A percentile compares a stretch with the other conserved stretches of the same genome.
phyloP scores from a whole-genome alignment of 2,888 invertebrate genomes.

The Ormia ochracea region DNA sequence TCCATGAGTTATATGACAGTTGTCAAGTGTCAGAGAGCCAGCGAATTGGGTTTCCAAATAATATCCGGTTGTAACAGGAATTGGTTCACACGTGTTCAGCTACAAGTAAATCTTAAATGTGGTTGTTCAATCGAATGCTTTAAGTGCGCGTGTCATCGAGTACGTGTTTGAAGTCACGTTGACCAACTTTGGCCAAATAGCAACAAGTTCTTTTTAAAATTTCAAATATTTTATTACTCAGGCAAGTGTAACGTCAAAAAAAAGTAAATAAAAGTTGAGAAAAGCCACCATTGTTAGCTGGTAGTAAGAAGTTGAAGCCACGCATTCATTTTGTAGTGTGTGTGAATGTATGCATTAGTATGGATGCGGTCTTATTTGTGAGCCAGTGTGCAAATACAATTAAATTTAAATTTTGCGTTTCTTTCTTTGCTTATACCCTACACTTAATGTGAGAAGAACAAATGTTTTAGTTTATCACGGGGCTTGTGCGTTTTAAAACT shows the following conservation, averaged over 20 bases:
- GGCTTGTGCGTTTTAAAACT: no score
- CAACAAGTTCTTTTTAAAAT: not conserved
- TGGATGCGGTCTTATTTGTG: no score
- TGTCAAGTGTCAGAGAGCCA: not conserved
- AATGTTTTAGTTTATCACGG: no score
- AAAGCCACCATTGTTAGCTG: not conserved
- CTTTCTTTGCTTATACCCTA: no score
- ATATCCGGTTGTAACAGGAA: constrained; percentile 45
- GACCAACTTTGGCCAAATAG: constrained; percentile 10
- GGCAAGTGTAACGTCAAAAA: not conserved
- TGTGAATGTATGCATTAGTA: no score
- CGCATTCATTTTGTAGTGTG: no score
- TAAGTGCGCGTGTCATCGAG: constrained; percentile 41
- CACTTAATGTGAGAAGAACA: no score
- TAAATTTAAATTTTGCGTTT: no score
- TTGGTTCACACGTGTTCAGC: constrained; percentile 71
- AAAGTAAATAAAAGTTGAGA: not conserved
- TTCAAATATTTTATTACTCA: constrained; percentile 9
- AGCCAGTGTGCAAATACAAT: no score
- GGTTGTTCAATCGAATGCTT: constrained; percentile 5
- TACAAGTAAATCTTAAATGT: not conserved
- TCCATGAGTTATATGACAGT: not conserved
- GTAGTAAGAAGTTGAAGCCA: not conserved
- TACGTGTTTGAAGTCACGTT: constrained; percentile 60
- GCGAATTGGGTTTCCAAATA: constrained; percentile 10